Evolutionary conservation across 2,797 vertebrate genomes (phyloP), one percentile per base, ranked within the genome.

Genomic region (Pithecia hirsuta): DNA sequence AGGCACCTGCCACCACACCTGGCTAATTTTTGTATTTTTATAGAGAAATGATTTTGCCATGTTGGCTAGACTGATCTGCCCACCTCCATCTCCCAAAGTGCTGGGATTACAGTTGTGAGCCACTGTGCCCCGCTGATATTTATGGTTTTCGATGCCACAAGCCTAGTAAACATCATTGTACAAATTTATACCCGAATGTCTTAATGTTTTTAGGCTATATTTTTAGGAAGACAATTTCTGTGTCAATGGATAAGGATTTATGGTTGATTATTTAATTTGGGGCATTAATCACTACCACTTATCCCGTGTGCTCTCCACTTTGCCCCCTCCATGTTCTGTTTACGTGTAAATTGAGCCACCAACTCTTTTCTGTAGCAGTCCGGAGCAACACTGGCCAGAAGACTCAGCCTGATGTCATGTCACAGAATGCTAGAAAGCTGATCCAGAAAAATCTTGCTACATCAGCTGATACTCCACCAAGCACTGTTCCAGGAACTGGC

Each of bases 321-420:
- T 41, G 2, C 48, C 22, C 28, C 26, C 2, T 7, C 36, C 2
- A 0, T 52, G 94, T 95, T 91, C 70, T 96, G n/a, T 92, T 72
- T 83, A 50, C 26, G 2, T 95, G 19, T 95, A 86, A 85, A 93
- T 82, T 96, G 89, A 95, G 48, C 46, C 46, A 19, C 52, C 33
- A 92, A 83, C 52, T 92, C 93, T 83, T 41, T 97, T 96, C 91
- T 91, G 33, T 96, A 99, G 99, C 99, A 80, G 99, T 99, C 46
- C 99, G 99, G 91, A 99, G 99, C 97, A 99, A 99, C 98, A 99
- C 99, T 80, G 99, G 99, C 89, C 99, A 99, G 97, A 99, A 99
- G 98, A 99, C 99, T n/a, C 99, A 99, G 99, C 99, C 99, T 14
- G 99, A 99, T 97, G 99, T 99, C 80, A 99, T 99, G 99, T 99